Evolutionary conservation across 2,113 vertebrate genomes (phyloP), one percentile per base, ranked within the genome.

Genomic region (Natator depressus): DNA sequence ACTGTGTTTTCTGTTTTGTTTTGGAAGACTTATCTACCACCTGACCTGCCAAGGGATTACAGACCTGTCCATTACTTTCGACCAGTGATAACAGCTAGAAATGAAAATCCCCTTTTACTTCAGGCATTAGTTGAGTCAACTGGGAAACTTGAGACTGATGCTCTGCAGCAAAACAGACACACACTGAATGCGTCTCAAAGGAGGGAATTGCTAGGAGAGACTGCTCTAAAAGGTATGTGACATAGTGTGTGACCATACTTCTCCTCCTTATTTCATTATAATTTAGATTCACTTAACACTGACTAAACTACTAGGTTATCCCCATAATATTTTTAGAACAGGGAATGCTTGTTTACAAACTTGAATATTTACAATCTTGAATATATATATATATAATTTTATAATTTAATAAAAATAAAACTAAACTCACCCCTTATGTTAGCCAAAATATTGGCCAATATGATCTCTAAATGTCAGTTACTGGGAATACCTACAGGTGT

Each of bases 51-150:
- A 38, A 96, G 97, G 4, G 98, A 99, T 94, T 99, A 98, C 85
- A 98, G 98, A 6, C 99, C 99, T 0, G 97, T 99, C 31, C 99
- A 99, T 96, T 98, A 98, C 72, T 99, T 99, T 84, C 97, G 98
- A 9, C 98, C 99, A 0, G 93, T 98, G n/a, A 49, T 99, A 8
- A 87, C 96, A 29, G 85, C 98, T 4, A 97, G 97, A 1, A 89
- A n/a, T 4, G 98, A 98, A 65, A 99, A 98, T 83, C 90, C 94
- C 1, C 94, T 46, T 2, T 62, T 99, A 82, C 98, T 96, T 3
- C 98, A 98, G 83, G 98, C 97, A 0, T 92, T 99, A 46, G 95
- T 98, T 78, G 92, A 97, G 46, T 99, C 99, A 0, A 80, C 97
- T 53, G 99, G 99, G 35, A 99, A 98, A 88, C 97, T 99, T 55